Conservation (phyloP, 2,113 vertebrate species). For the Macquaria ambigua region DNA sequence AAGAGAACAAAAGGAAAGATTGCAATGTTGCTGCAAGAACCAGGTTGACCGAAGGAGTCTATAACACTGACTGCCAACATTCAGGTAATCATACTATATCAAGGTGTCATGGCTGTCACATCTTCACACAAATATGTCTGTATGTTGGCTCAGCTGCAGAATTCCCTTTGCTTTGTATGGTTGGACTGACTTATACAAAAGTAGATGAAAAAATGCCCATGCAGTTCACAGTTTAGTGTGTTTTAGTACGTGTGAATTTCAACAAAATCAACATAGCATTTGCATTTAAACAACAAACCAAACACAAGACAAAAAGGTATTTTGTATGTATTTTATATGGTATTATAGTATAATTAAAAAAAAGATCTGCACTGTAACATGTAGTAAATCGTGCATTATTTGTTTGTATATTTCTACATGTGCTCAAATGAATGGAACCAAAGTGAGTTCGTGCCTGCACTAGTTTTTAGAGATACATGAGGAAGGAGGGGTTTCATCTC, state of each 20-base stretch:
- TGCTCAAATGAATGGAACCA: neutral
- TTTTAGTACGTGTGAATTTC: neutral
- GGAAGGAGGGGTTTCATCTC: neutral
- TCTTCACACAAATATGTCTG: neutral
- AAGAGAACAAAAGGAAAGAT: slow-evolving; percentile 57
- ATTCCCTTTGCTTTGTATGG: neutral
- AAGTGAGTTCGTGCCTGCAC: neutral
- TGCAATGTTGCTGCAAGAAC: slow-evolving; percentile 63
- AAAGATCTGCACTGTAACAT: neutral
- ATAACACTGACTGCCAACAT: slow-evolving; percentile 10
- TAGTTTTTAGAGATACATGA: neutral
- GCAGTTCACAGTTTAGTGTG: too few relatives aligned
- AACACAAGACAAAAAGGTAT: neutral
- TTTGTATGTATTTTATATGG: neutral
- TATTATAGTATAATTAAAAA: neutral
- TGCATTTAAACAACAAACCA: neutral
- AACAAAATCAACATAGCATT: neutral
- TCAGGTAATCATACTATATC: slow-evolving; percentile 18
- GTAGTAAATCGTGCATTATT: too few relatives aligned
- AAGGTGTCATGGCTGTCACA: slow-evolving; percentile 22
- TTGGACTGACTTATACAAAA: neutral
- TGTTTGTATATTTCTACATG: neutral
- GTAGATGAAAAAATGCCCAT: neutral
- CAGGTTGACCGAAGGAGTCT: slow-evolving; percentile 51
- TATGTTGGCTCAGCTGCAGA: slow-evolving; percentile 1